Evolutionary conservation across 2,797 vertebrate species (phyloP), one percentile per base, ranked within the genome.

Genomic region (Hyperoplus immaculatus): DNA sequence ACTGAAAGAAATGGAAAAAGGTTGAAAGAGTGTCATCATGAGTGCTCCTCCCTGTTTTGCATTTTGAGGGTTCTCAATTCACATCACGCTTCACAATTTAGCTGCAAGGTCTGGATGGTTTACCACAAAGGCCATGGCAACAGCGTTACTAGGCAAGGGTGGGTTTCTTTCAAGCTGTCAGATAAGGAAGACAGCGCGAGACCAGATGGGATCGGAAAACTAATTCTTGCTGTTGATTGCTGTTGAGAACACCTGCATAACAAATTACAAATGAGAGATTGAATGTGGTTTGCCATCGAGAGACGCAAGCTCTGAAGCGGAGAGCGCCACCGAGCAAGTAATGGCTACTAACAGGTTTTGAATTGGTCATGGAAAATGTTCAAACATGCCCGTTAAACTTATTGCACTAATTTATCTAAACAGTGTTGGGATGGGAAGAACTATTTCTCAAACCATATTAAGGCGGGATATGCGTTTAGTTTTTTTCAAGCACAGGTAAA

Each of bases 101-200:
- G 78, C 76, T 75, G 38, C 82, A 55, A 66, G 77, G 83, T 83
- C 79, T 88, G 84, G 73, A 92, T 89, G 80, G 51, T 86, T 87
- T 90, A 29, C 80, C 83, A 87, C 74, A 86, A 87, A 88, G 85
- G 75, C 91, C 94, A 90, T 94, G 88, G 91, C 92, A 94, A 94
- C 93, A 69, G 89, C 9, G 90, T 94, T 91, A 92, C 90, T 74
- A 92, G 73, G 91, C 81, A 75, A 82, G 77, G 77, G 60, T 78
- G 70, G 67, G 74, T 70, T 84, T 72, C 63, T 72, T 83, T 54
- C 36, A 72, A 50, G 70, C 78, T 83, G 74, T 86, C 54, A 67
- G 39, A 75, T 85, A 75, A 86, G 65, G 77, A 79, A 75, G 78
- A 84, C 16, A 11, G 62, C 42, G 5, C 58, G 56, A 78, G 58